A percentile compares a stretch with the other conserved stretches of the same genome.
Conservation (phyloP, 2,888 invertebrate species). For the Dioctria linearis region DNA sequence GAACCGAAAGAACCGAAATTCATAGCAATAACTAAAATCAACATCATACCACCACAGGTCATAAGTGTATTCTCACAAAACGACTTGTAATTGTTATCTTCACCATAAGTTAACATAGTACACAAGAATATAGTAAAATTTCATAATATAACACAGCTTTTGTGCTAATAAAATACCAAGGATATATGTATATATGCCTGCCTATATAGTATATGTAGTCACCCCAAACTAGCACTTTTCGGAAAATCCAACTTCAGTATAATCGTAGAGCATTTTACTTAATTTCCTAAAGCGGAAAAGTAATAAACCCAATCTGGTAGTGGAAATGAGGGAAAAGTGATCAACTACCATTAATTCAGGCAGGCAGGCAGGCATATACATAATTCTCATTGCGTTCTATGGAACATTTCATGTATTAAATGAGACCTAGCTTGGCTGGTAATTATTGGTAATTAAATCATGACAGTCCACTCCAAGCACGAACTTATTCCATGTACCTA, state of each 20-base stretch:
- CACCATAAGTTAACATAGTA: background rate
- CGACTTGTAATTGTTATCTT: background rate
- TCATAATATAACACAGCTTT: background rate
- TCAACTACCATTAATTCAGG: slow-evolving; percentile 42
- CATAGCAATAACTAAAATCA: too few relatives aligned
- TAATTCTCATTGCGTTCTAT: slow-evolving; percentile 30
- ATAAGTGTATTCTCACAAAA: background rate
- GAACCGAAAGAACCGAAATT: too few relatives aligned
- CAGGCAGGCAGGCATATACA: slow-evolving; percentile 7
- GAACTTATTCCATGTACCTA: background rate
- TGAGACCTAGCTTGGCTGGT: slow-evolving; percentile 33
- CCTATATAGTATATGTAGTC: background rate
- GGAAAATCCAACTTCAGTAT: background rate
- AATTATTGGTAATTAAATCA: slow-evolving; percentile 45
- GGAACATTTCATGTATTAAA: slow-evolving; percentile 38
- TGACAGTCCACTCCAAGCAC: slow-evolving; percentile 34
- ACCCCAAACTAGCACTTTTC: background rate
- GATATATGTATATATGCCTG: background rate
- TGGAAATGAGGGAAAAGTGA: slow-evolving; percentile 41
- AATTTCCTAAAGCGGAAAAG: slow-evolving; percentile 46
- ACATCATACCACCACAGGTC: too few relatives aligned
- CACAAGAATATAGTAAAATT: slow-evolving; percentile 2
- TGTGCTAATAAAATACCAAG: background rate
- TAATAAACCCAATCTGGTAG: slow-evolving; percentile 38
- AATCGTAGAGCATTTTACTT: slow-evolving; percentile 6